Percentiles rank a stretch among this genome's conserved stretches.
Conservation (phyloP, 1,140 invertebrate genomes). For the Maniola jurtina region DNA sequence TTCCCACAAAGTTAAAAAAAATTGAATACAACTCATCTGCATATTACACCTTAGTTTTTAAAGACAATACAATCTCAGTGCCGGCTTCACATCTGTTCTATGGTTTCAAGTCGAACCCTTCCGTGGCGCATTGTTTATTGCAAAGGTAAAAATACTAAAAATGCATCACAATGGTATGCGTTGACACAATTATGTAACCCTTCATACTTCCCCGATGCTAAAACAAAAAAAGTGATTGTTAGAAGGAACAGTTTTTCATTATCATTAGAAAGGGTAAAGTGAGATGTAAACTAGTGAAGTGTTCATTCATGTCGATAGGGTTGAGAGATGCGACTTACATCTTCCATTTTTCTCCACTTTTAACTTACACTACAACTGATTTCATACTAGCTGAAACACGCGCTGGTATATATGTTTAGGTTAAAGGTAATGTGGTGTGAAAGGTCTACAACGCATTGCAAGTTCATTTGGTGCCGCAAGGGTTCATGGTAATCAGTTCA, state of each 20-base stretch:
- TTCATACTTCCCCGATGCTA: conserved; percentile 43
- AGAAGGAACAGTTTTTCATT: conserved; percentile 70
- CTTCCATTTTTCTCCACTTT: neutral
- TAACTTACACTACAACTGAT: too few relatives aligned
- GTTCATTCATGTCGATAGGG: conserved; percentile 50
- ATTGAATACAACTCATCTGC: conserved; percentile 59
- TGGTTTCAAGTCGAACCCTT: conserved; percentile 37
- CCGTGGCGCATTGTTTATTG: conserved; percentile 52
- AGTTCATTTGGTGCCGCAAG: too few relatives aligned
- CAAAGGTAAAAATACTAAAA: conserved; percentile 49
- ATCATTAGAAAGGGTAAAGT: conserved; percentile 71
- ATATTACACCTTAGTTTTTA: conserved; percentile 63
- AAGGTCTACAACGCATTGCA: too few relatives aligned
- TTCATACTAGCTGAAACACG: too few relatives aligned
- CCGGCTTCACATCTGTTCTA: conserved; percentile 51
- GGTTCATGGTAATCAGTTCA: too few relatives aligned
- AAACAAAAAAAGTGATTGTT: conserved; percentile 73
- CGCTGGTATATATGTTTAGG: too few relatives aligned
- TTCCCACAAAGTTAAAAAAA: conserved; percentile 63
- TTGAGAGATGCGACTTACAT: conserved; percentile 27
- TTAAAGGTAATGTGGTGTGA: too few relatives aligned
- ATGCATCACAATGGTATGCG: conserved; percentile 47
- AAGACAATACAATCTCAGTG: conserved; percentile 54
- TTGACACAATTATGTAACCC: conserved; percentile 69
- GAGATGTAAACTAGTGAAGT: conserved; percentile 67